These are phyloP conservation scores for Pipistrellus pygmaeus DNA, from an alignment of 2,797 vertebrate species.

Conservation along the genomic window DNA sequence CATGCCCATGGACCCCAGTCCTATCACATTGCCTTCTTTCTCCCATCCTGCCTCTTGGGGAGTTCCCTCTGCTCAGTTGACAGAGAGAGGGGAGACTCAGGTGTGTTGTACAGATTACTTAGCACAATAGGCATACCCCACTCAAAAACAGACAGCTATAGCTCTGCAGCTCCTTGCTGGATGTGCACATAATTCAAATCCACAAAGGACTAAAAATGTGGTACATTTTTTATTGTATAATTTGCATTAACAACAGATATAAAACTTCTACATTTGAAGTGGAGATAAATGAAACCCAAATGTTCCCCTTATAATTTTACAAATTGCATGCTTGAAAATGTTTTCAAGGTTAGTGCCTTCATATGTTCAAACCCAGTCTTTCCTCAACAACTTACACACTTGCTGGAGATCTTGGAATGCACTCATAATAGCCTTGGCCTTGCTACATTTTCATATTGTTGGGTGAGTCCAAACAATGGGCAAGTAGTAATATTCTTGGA, in stretches of 20 bases:
- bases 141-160: background rate
- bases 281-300: background rate
- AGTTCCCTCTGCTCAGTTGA: background rate
- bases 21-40: background rate
- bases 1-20: background rate
- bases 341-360: background rate
- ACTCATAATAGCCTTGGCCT: background rate
- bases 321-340: background rate
- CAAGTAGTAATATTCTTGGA: background rate
- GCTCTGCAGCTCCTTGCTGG: background rate
- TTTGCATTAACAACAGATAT: background rate
- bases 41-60: background rate
- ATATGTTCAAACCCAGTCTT: background rate
- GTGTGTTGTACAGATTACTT: background rate
- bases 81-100: background rate
- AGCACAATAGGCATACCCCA: background rate
- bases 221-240: background rate
- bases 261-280: slow-evolving; percentile 5
- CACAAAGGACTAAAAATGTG: background rate
- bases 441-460: background rate
- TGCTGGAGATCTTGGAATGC: background rate
- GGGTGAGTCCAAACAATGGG: background rate
- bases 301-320: background rate
- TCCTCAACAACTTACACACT: background rate
- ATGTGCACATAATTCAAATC: background rate